These are phyloP conservation scores for Bombus fervidus DNA, from an alignment of 1,140 invertebrate species.

Conservation along the genomic window DNA sequence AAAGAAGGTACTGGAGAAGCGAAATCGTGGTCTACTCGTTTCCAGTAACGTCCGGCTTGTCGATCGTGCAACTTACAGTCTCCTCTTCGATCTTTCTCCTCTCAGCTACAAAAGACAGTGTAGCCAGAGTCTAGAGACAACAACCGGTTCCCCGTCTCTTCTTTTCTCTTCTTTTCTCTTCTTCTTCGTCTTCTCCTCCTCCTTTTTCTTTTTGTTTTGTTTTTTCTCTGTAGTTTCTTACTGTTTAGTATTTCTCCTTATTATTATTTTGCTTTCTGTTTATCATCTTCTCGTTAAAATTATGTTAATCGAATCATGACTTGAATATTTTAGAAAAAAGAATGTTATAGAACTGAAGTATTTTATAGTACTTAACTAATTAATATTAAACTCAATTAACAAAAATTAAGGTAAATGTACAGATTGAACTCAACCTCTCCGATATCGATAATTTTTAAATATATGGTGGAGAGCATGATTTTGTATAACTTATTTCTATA, in stretches of 20 bases:
- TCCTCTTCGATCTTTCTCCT: background rate
- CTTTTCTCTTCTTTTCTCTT: background rate
- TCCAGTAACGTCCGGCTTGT: conserved; percentile 30
- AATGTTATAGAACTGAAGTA: too few species aligned
- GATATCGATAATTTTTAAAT: too few species aligned
- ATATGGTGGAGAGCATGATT: too few species aligned
- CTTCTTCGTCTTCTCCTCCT: conserved; percentile 1
- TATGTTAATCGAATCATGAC: too few species aligned
- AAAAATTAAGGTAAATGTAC: too few species aligned
- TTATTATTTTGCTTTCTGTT: background rate
- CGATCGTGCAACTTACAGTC: background rate
- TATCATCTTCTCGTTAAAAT: background rate
- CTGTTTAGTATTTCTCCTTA: background rate
- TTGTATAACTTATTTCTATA: too few species aligned
- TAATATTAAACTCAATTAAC: too few species aligned
- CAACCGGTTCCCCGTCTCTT: background rate
- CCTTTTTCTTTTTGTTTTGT: background rate
- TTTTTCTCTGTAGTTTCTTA: background rate
- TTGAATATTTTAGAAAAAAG: too few species aligned
- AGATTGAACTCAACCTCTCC: too few species aligned
- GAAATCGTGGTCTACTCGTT: conserved; percentile 44
- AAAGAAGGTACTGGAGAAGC: background rate
- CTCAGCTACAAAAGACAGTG: too few species aligned
- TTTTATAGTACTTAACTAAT: too few species aligned
- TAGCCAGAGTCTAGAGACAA: too few species aligned